A percentile compares a stretch with the other conserved stretches of the same genome.
Evolutionary conservation across 2,888 invertebrate species (phyloP).

Genomic region (Drosophila nr. medialis): DNA sequence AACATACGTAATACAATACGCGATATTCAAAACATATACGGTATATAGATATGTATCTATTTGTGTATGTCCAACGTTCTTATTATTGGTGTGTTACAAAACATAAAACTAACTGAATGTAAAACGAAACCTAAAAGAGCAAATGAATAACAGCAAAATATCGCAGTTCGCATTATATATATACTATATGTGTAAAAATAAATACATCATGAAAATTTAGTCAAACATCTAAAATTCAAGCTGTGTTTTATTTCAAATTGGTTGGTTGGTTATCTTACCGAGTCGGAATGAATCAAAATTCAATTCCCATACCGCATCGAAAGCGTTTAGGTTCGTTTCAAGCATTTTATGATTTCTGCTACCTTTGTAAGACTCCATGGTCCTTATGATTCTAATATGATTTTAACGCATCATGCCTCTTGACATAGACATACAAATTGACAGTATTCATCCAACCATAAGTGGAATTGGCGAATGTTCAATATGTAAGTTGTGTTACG

Average conservation of each 20-base stretch:
- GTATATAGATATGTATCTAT: constrained; percentile 8
- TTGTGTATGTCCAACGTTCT: constrained; percentile 19
- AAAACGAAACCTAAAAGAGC: constrained; percentile 28
- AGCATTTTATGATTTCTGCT: too few species aligned
- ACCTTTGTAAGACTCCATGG: too few species aligned
- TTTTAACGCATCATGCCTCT: too few species aligned
- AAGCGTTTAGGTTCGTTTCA: too few species aligned
- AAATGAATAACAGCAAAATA: constrained; percentile 29
- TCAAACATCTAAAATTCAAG: constrained; percentile 64
- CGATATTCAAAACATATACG: constrained; percentile 8
- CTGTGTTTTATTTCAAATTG: constrained; percentile 32
- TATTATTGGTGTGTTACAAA: constrained; percentile 28
- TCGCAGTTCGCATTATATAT: constrained; percentile 41
- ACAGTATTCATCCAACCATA: too few species aligned
- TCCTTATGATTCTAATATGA: too few species aligned
- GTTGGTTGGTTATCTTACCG: not conserved
- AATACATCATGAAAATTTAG: constrained; percentile 78
- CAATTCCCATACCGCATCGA: too few species aligned
- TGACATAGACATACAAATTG: too few species aligned
- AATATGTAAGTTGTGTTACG: too few species aligned
- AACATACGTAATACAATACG: constrained; percentile 21
- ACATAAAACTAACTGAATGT: constrained; percentile 43
- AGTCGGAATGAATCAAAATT: not conserved
- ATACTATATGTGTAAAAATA: constrained; percentile 50
- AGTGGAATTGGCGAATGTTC: too few species aligned